phyloP scores from a whole-genome alignment of 92 coral and sea anemone species.

The Phymanthus crucifer region DNA sequence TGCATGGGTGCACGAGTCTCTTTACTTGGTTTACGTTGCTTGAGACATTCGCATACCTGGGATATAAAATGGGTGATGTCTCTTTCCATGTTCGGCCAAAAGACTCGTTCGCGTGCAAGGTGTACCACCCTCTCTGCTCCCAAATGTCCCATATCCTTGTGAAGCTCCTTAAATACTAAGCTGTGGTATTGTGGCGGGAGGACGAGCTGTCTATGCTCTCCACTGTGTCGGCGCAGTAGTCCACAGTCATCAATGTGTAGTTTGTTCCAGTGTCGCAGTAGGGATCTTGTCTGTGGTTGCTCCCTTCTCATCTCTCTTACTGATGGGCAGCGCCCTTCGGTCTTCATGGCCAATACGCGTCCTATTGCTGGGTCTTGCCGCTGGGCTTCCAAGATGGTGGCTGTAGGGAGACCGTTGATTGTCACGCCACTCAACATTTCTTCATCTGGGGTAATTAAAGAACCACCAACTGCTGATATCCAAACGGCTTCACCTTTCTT shows the following conservation, averaged over 20 bases:
- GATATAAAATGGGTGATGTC: conserved; percentile 46
- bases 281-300: conserved; percentile 17
- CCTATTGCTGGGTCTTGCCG: conserved; percentile 35
- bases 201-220: conserved; percentile 8
- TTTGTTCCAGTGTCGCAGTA: conserved; percentile 41
- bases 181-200: conserved; percentile 8
- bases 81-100: conserved; percentile 47
- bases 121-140: conserved; percentile 44
- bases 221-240: conserved; percentile 26
- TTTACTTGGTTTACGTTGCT: conserved; percentile 25
- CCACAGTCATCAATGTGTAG: conserved; percentile 17
- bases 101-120: conserved; percentile 46
- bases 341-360: conserved; percentile 26
- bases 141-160: conserved; percentile 51
- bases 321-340: conserved; percentile 25
- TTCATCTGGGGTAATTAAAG: conserved; percentile 17
- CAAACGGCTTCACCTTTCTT: conserved; percentile 32
- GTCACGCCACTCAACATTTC: background rate
- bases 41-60: conserved; percentile 23
- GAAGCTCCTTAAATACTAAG: conserved; percentile 34
- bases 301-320: conserved; percentile 21
- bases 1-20: conserved; percentile 31
- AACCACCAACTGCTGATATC: conserved; percentile 38
- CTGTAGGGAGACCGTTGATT: background rate
- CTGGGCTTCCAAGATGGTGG: conserved; percentile 31